Evolutionary conservation across 2,888 invertebrate genomes (phyloP), one percentile per base, ranked within the genome.

Genomic region (Litoditis marina): DNA sequence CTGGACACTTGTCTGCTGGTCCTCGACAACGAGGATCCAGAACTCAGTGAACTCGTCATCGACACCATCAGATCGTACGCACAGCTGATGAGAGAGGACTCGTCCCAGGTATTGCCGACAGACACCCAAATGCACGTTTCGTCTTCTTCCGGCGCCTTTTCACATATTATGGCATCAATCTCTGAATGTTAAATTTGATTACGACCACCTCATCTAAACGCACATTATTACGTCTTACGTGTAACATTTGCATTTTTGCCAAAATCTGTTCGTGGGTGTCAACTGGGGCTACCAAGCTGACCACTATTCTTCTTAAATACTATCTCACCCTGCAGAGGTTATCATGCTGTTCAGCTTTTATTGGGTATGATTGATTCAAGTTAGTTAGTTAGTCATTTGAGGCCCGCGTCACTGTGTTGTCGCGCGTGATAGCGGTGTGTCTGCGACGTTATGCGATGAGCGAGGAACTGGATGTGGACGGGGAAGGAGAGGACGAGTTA

Each of bases 401-500:
- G 66, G 47, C 30, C 13, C 36, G 54, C 27, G 22, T 25, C 36
- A 39, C 34, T 8, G 25, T 57, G 22, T 63, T 70, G 3, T 62
- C 59, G 27, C 62, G 60, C 54, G 66, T 73, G 2, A 65, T 73
- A 11, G 56, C 53, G 27, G 54, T 60, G 0, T 57, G 61, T n/a
- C 61, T 73, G 3, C 44, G 39, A 22, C 51, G 69, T 39, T 75
- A 70, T 28, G 63, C 66, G n/a, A 69, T 77, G 66, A 34, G 31
- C 7, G 60, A 68, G 13, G 73, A 74, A 25, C 19, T 75, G 53
- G 68, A 73, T 19, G 59, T 74, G 16, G 74, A 72, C 31, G 72
- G 74, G 16, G 73, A 71, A 31, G 77, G 77, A 34, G 77, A 77
- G 50, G 73, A 74, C 19, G 75, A 76, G 49, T 60, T 68, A 2